Evolutionary conservation across 2,113 vertebrate species (phyloP), one percentile per base, ranked within the genome.

Genomic region (Dipodomys stephensi): DNA sequence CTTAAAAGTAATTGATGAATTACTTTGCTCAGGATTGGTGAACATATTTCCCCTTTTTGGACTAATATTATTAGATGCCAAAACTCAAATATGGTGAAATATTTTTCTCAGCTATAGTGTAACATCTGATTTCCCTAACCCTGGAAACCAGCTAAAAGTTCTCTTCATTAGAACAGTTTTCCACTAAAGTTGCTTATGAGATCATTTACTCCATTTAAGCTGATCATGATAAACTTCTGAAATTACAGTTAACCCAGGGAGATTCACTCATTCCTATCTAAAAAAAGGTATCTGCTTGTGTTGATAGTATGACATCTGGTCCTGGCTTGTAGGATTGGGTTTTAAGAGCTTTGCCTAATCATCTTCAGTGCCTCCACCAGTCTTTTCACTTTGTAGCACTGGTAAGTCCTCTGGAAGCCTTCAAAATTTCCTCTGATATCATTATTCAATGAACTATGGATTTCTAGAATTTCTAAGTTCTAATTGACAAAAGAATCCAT

Each of bases 91-190:
- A 16, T 57, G 12, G 15, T 13, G 6, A 89, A 91, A 77, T 27
- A 35, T 2, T 27, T 53, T 19, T 80, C 57, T 78, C 20, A 73
- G 25, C 16, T 60, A 0, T 78, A 44, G 12, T 62, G 27, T 8
- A 7, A 49, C 18, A 32, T 15, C 13, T 18, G 2, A n/a, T 79
- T 53, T 22, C 27, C 23, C 30, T 77, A 68, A 68, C 85, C 30
- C 15, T 83, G 49, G 30, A 73, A 88, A 93, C 44, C 60, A 28
- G 10, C 67, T 78, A n/a, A 65, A 72, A 62, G 4, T 81, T 49
- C 82, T 64, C 6, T 78, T 78, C 23, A 68, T 86, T 93, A 57
- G 35, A 86, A n/a, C 27, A 78, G 28, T 64, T 78, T 92, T 91
- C 35, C 32, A 71, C 44, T 57, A 8, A 88, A 72, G 49, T 68